A percentile compares a stretch with the other conserved stretches of the same genome.
These are phyloP conservation scores for Heteractis magnifica DNA, from an alignment of 92 coral and sea anemone genomes.

Conservation along the genomic window DNA sequence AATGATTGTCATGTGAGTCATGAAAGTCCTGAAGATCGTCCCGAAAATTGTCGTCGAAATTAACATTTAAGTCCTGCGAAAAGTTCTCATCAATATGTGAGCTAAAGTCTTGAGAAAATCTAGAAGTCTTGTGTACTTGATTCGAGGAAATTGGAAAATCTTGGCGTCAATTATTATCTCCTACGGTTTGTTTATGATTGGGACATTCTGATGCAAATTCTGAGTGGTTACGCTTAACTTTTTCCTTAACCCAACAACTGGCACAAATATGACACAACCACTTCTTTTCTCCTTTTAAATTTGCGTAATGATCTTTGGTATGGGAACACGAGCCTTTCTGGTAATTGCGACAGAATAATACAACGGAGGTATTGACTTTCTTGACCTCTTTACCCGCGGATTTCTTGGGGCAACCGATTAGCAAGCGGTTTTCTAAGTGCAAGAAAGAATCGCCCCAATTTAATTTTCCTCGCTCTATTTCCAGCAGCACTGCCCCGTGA, in stretches of 20 bases:
- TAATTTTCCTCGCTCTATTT: conserved; percentile 37
- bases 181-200: neutral
- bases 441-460: conserved; percentile 41
- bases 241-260: neutral
- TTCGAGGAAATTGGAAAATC: too few relatives aligned
- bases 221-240: neutral
- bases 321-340: neutral
- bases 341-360: neutral
- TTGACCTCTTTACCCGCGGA: neutral
- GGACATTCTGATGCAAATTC: neutral
- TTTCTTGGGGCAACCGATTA: neutral
- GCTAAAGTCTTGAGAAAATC: too few relatives aligned
- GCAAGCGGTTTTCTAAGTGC: conserved; percentile 19
- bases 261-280: neutral
- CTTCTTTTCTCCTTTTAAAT: neutral
- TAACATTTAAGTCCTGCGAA: too few relatives aligned
- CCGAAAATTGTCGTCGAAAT: too few relatives aligned
- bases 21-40: too few relatives aligned
- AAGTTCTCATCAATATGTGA: too few relatives aligned
- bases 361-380: neutral
- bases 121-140: too few relatives aligned
- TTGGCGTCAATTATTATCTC: neutral
- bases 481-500: conserved; percentile 1
- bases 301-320: neutral
- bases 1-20: too few relatives aligned